Evolutionary conservation across 2,888 invertebrate genomes (phyloP).

Genomic region (Cerastoderma edule): DNA sequence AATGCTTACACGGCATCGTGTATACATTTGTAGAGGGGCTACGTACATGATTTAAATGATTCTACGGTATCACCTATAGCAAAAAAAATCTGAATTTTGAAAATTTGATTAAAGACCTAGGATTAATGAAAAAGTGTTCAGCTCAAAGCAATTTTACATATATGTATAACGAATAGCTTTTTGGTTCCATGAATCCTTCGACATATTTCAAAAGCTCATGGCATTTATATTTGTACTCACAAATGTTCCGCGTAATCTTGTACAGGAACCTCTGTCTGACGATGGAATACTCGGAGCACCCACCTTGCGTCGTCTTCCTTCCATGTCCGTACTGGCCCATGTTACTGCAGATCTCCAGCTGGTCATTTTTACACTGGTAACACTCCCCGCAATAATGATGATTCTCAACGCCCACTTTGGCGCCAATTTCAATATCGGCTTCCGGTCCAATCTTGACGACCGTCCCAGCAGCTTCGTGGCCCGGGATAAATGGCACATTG

Average conservation of each 20-base stretch:
- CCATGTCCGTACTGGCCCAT: conserved; percentile 82
- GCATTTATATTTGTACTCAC: too few species aligned
- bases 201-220: too few species aligned
- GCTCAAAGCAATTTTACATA: too few species aligned
- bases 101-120: too few species aligned
- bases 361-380: conserved; percentile 75
- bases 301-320: conserved; percentile 77
- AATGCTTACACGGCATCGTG: too few species aligned
- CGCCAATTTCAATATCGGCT: conserved; percentile 69
- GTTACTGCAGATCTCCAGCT: conserved; percentile 75
- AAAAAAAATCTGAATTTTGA: too few species aligned
- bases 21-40: too few species aligned
- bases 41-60: too few species aligned
- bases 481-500: conserved; percentile 79
- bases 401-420: conserved; percentile 79
- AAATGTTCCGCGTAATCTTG: conserved; percentile 68
- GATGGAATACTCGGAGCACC: conserved; percentile 80
- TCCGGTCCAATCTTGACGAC: conserved; percentile 79
- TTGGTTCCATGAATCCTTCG: too few species aligned
- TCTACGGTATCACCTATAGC: too few species aligned
- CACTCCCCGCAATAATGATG: conserved; percentile 79
- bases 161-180: too few species aligned
- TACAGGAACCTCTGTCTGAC: conserved; percentile 78
- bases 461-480: conserved; percentile 80
- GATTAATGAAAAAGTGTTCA: too few species aligned